These are phyloP conservation scores for Melangyna quadrimaculata DNA, from an alignment of 2,888 invertebrate species.

Conservation along the genomic window DNA sequence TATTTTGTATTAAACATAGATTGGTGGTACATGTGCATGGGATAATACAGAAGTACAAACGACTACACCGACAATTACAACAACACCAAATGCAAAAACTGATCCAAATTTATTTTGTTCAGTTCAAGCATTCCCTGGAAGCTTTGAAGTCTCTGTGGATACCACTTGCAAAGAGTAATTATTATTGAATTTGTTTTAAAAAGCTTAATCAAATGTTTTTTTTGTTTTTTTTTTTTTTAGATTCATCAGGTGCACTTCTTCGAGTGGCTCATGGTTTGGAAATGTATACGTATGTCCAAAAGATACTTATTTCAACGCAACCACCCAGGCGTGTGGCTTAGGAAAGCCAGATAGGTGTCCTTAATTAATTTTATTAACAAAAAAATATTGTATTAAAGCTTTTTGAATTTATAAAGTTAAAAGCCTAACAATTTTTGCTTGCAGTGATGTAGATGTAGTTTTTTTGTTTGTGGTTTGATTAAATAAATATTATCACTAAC, in stretches of 20 bases:
- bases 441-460: too few species aligned
- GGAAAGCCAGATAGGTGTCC: conserved; percentile 2
- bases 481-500: too few species aligned
- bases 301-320: conserved; percentile 16
- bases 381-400: neutral
- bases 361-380: neutral
- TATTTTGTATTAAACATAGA: neutral
- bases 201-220: neutral
- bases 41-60: neutral
- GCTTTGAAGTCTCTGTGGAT: conserved; percentile 22
- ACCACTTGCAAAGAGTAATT: conserved; percentile 33
- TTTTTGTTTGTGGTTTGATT: too few species aligned
- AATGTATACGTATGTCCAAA: conserved; percentile 31
- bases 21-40: conserved; percentile 39
- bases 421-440: neutral
- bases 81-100: conserved; percentile 13
- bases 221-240: neutral
- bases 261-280: neutral
- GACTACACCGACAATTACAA: neutral
- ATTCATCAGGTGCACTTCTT: conserved; percentile 27
- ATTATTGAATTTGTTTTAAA: neutral
- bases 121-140: neutral
- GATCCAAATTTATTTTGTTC: conserved; percentile 6
- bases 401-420: neutral
- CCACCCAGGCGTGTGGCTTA: neutral